phyloP scores from a whole-genome alignment of 2,113 vertebrate genomes.

The Psilopsiagon aymara region DNA sequence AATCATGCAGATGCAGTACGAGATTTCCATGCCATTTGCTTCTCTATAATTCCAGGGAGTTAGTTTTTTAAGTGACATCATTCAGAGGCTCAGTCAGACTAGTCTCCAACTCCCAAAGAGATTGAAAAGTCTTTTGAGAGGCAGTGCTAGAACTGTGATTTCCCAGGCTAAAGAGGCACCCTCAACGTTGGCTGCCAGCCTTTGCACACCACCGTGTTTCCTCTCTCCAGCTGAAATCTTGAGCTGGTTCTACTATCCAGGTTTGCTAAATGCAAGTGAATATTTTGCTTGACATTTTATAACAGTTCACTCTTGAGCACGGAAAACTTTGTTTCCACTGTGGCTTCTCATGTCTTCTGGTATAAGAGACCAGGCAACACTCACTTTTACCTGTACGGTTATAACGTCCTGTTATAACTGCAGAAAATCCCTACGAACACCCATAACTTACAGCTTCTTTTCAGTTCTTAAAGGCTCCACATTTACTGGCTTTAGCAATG shows the following conservation, averaged over 20 bases:
- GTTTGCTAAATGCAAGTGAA: background rate
- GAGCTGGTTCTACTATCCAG: background rate
- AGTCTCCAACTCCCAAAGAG: background rate
- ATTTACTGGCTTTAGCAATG: constrained; percentile 95
- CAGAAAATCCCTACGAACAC: background rate
- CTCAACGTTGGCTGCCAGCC: accelerated
- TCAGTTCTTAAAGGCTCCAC: constrained; percentile 98
- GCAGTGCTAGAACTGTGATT: background rate
- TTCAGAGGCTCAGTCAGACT: background rate
- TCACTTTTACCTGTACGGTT: background rate
- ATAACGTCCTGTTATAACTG: background rate
- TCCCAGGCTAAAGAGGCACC: background rate
- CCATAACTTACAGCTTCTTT: constrained; percentile 18
- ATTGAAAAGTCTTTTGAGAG: background rate
- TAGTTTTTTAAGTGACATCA: background rate
- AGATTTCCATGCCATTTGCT: background rate
- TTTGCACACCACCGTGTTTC: background rate
- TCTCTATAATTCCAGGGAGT: background rate
- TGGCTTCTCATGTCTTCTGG: background rate
- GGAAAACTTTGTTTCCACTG: background rate
- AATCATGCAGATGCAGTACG: constrained; percentile 10
- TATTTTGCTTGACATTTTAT: background rate
- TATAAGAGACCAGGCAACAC: background rate
- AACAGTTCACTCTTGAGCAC: background rate
- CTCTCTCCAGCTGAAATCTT: background rate